Evolutionary conservation across 1,140 invertebrate species (phyloP), one percentile per base, ranked within the genome.

Genomic region (Sitophilus oryzae): DNA sequence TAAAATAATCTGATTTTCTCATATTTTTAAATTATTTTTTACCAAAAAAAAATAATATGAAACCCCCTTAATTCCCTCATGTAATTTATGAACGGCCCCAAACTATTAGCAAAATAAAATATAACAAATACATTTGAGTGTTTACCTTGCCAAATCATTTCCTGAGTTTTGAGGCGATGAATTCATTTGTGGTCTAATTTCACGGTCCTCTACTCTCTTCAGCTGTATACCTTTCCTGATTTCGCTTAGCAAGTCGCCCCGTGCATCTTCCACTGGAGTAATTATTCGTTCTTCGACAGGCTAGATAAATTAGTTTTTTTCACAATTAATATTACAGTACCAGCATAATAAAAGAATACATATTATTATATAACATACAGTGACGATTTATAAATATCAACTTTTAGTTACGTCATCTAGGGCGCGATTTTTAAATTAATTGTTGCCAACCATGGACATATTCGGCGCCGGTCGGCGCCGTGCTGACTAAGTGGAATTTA

Each of bases 201-300:
- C 65, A 30, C 64, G 43, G 59, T 69, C 69, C 48, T 67, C 51
- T 8, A 66, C 63, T 15, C 84, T 79, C 70, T 83, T 86, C 30
- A 96, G 72, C 55, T 83, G 79, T 43, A 85, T 77, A 45, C 91
- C 91, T 69, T 83, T 81, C 58, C 86, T 76, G 61, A 93, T 94
- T 67, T 91, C 83, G 65, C 80, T 81, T 55, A 94, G 72, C 37
- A 93, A 73, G 67, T 91, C 82, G 63, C 79, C 83, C 60, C 88
- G 75, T 4, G 79, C 68, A 61, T 84, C 79, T 18, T 56, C 63
- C 8, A 42, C 62, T 47, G 66, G 72, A 4, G 50, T 51, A 15
- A 56, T 58, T 59, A 71, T 74, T 8, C 70, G 67, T 16, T 75
- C 74, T 46, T 83, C 82, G 18, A 84, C 77, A 65, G 80, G 79